These are phyloP conservation scores for Eufriesea mexicana DNA, from an alignment of 1,140 invertebrate genomes.

Conservation along the genomic window DNA sequence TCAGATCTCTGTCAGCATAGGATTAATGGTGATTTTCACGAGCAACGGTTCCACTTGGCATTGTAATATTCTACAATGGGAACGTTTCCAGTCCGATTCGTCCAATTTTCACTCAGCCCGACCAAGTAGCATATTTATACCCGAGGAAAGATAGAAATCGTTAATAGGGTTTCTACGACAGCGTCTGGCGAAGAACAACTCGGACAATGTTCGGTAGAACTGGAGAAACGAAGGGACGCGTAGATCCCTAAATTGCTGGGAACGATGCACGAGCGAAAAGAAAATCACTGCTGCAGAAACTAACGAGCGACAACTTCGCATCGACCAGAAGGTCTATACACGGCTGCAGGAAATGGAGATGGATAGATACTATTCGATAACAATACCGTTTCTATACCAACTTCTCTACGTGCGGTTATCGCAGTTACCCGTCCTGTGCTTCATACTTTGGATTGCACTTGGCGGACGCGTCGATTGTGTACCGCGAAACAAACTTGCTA, in stretches of 20 bases:
- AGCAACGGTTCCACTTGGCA: too few species aligned
- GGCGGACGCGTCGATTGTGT: slow-evolving; percentile 19
- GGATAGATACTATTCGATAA: slow-evolving; percentile 53
- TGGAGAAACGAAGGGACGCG: not conserved
- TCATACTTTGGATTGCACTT: slow-evolving; percentile 21
- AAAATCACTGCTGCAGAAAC: slow-evolving; percentile 22
- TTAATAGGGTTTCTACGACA: not conserved
- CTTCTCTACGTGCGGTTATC: slow-evolving; percentile 45
- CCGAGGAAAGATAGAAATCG: not conserved
- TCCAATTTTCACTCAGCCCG: too few species aligned
- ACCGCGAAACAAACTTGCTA: not conserved
- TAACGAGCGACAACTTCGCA: slow-evolving; percentile 38
- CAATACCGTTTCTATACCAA: slow-evolving; percentile 43
- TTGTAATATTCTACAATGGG: too few species aligned
- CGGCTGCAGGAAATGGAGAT: slow-evolving; percentile 40
- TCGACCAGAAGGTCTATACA: slow-evolving; percentile 8
- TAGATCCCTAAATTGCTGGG: not conserved
- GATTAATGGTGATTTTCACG: too few species aligned
- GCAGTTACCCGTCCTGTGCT: slow-evolving; percentile 21
- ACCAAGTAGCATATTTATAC: too few species aligned
- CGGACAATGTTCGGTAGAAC: not conserved
- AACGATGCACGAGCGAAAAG: not conserved
- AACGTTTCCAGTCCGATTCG: too few species aligned
- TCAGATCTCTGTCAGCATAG: too few species aligned
- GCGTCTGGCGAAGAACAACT: not conserved